Percentiles rank a stretch among this genome's conserved stretches.
phyloP scores from a whole-genome alignment of 1,140 invertebrate species.

The Dinoponera quadriceps region DNA sequence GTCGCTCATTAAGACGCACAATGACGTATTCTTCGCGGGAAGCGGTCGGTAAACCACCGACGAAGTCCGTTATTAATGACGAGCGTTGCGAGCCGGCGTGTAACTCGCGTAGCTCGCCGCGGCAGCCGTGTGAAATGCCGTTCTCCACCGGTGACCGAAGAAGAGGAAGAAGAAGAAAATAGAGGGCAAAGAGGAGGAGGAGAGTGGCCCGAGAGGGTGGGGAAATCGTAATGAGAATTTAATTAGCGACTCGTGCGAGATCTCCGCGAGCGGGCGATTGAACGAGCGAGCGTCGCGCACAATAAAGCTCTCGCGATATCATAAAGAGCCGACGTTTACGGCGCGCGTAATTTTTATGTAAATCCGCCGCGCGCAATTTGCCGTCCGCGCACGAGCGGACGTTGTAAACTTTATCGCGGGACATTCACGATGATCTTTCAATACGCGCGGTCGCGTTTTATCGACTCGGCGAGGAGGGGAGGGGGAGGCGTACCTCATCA shows the following conservation, averaged over 20 bases:
- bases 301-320: slow-evolving; percentile 57
- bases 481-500: neutral
- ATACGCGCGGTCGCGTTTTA: slow-evolving; percentile 33
- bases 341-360: slow-evolving; percentile 48
- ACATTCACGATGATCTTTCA: slow-evolving; percentile 46
- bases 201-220: neutral
- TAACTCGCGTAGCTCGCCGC: slow-evolving; percentile 11
- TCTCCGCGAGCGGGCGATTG: neutral
- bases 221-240: slow-evolving; percentile 62
- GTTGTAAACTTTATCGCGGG: slow-evolving; percentile 34
- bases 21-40: slow-evolving; percentile 26
- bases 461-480: neutral
- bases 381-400: neutral
- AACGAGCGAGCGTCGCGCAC: neutral
- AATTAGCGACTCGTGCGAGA: slow-evolving; percentile 56
- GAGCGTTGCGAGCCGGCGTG: neutral
- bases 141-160: neutral
- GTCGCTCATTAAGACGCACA: slow-evolving; percentile 35
- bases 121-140: slow-evolving; percentile 26
- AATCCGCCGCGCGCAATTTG: slow-evolving; percentile 48
- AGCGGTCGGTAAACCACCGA: neutral
- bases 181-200: neutral
- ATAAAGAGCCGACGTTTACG: slow-evolving; percentile 31
- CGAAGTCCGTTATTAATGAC: slow-evolving; percentile 37
- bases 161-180: too few species aligned